Evolutionary conservation across 1,140 invertebrate genomes (phyloP).

Genomic region (Asbolus verrucosus): DNA sequence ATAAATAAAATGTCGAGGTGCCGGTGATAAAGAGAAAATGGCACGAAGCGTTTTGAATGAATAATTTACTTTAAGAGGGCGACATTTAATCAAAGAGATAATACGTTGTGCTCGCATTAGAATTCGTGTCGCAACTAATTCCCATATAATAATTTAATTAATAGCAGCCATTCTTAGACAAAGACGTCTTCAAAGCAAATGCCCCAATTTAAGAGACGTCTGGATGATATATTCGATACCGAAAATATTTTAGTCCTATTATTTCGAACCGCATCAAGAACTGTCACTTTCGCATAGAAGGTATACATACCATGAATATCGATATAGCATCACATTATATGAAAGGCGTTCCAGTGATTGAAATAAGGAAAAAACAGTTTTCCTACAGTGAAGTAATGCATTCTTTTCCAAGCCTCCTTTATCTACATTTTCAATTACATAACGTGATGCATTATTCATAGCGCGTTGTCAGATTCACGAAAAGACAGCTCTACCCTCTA

Average conservation of each 20-base stretch:
- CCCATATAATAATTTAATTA: conserved; percentile 39
- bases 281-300: not conserved
- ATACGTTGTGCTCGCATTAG: conserved; percentile 27
- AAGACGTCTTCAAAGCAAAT: conserved; percentile 13
- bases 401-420: conserved; percentile 36
- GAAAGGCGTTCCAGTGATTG: conserved; percentile 6
- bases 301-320: conserved; percentile 21
- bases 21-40: conserved; percentile 12
- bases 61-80: conserved; percentile 25
- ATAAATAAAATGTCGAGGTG: conserved; percentile 27
- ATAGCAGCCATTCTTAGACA: conserved; percentile 31
- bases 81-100: conserved; percentile 39
- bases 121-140: conserved; percentile 33
- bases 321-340: not conserved
- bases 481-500: conserved; percentile 43
- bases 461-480: conserved; percentile 39
- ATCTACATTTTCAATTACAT: conserved; percentile 48
- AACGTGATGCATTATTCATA: conserved; percentile 47
- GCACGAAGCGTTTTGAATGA: conserved; percentile 14
- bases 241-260: conserved; percentile 2
- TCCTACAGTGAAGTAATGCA: conserved; percentile 19
- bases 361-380: conserved; percentile 31
- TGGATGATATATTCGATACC: not conserved
- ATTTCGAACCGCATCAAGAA: not conserved
- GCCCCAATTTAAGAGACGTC: no score